A percentile compares a stretch with the other conserved stretches of the same genome.
Evolutionary conservation across 2,888 invertebrate genomes (phyloP).

Genomic region (Oscheius sp.): DNA sequence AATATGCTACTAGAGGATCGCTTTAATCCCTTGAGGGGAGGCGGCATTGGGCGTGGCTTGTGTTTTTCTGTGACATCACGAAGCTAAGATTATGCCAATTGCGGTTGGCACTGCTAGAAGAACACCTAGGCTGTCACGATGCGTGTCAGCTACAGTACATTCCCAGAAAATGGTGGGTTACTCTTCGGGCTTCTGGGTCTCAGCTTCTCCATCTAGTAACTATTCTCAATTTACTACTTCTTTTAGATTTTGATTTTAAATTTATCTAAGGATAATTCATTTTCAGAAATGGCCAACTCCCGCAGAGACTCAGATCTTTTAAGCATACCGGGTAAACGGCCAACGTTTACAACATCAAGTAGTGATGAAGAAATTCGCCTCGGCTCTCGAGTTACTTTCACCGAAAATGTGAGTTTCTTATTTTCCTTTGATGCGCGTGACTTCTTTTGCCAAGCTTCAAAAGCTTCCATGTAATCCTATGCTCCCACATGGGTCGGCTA

Average conservation of each 20-base stretch:
- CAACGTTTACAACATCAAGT: constrained; percentile 20
- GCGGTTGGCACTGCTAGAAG: constrained; percentile 5
- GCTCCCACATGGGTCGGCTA: not conserved
- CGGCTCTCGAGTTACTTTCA: constrained; percentile 55
- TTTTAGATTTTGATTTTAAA: not conserved
- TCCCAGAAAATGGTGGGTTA: constrained; percentile 22
- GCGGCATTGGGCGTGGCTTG: constrained; percentile 23
- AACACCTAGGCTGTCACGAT: constrained; percentile 12
- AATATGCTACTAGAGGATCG: constrained; percentile 31
- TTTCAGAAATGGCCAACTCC: constrained; percentile 24
- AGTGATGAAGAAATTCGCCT: constrained; percentile 41
- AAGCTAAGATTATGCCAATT: constrained; percentile 31
- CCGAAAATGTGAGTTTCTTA: constrained; percentile 13
- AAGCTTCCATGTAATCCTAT: constrained; percentile 21
- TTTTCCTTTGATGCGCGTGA: not conserved
- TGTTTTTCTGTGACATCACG: constrained; percentile 29
- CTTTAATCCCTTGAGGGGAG: constrained; percentile 28
- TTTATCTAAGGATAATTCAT: not conserved
- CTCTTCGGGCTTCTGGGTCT: not conserved
- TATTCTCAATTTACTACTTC: not conserved
- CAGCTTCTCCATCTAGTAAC: not conserved
- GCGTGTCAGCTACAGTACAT: constrained; percentile 21
- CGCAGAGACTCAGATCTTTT: constrained; percentile 22
- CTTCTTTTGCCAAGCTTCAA: not conserved
- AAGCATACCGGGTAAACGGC: constrained; percentile 26